A percentile compares a stretch with the other conserved stretches of the same genome.
Conservation (phyloP, 2,888 invertebrate genomes). For the Drosophila parthenogenetica region DNA sequence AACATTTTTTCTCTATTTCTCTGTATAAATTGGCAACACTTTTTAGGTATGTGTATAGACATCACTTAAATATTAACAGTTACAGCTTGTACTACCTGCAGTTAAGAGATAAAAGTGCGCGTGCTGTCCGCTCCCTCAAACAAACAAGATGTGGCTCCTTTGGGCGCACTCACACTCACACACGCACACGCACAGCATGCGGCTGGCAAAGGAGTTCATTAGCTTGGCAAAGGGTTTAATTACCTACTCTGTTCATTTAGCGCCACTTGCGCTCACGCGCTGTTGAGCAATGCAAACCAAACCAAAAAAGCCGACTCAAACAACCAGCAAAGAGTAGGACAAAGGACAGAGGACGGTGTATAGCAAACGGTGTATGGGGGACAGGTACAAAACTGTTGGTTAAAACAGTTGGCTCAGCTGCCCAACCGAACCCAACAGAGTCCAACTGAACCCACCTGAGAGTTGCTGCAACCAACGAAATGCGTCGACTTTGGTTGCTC, state of each 20-base stretch:
- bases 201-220: conserved; percentile 77
- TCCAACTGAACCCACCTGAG: conserved; percentile 4
- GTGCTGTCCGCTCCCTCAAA: conserved; percentile 31
- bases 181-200: conserved; percentile 22
- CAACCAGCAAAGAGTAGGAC: conserved; percentile 15
- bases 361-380: neutral
- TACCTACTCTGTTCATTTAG: conserved; percentile 85
- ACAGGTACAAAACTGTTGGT: conserved; percentile 8
- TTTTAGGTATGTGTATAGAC: conserved; percentile 24
- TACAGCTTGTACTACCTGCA: conserved; percentile 57
- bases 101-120: conserved; percentile 72
- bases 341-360: neutral
- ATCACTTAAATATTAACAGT: conserved; percentile 75
- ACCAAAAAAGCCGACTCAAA: conserved; percentile 57
- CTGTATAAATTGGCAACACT: neutral
- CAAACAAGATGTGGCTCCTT: conserved; percentile 20
- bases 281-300: conserved; percentile 83
- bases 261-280: conserved; percentile 84
- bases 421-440: conserved; percentile 6
- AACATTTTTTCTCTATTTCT: conserved; percentile 17
- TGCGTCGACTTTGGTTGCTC: conserved; percentile 25
- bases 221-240: conserved; percentile 84
- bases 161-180: conserved; percentile 7
- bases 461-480: conserved; percentile 40
- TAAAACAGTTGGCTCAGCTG: conserved; percentile 5